Evolutionary conservation across 2,888 invertebrate genomes (phyloP).

Genomic region (Tetranychus piercei): DNA sequence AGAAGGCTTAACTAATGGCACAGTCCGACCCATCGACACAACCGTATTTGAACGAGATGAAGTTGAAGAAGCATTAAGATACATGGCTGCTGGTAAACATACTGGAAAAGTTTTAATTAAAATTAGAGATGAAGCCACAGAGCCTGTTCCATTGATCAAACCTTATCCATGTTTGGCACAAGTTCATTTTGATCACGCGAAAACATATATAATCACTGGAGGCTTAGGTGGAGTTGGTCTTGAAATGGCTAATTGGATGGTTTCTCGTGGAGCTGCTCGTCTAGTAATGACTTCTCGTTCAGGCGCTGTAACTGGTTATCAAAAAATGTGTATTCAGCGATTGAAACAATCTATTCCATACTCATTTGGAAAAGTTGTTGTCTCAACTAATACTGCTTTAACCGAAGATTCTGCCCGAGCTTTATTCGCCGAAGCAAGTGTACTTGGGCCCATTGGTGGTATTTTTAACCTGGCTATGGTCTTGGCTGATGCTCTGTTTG

Average conservation of each 20-base stretch:
- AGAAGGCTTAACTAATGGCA: conserved; percentile 67
- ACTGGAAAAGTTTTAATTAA: conserved; percentile 88
- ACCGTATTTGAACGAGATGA: conserved; percentile 68
- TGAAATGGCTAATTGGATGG: conserved; percentile 76
- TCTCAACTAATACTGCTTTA: conserved; percentile 53
- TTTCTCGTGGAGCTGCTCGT: conserved; percentile 61
- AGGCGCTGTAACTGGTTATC: conserved; percentile 79
- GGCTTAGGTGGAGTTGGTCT: conserved; percentile 92
- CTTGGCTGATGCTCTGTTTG: conserved; percentile 63
- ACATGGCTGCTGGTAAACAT: conserved; percentile 91
- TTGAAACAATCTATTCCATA: conserved; percentile 40
- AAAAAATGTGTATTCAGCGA: conserved; percentile 57
- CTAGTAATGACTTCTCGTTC: conserved; percentile 71
- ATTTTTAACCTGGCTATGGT: conserved; percentile 77
- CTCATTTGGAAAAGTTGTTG: conserved; percentile 44
- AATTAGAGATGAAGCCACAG: conserved; percentile 30
- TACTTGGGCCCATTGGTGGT: conserved; percentile 54
- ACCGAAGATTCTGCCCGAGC: conserved; percentile 47
- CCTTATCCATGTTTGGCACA: conserved; percentile 51
- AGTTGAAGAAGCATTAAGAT: conserved; percentile 74
- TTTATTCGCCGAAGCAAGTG: conserved; percentile 47
- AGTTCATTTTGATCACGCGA: conserved; percentile 46
- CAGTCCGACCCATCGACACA: conserved; percentile 69
- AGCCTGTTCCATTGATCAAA: neutral
- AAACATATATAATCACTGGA: conserved; percentile 40